Conservation (phyloP, 2,113 vertebrate genomes). For the Naja naja region DNA sequence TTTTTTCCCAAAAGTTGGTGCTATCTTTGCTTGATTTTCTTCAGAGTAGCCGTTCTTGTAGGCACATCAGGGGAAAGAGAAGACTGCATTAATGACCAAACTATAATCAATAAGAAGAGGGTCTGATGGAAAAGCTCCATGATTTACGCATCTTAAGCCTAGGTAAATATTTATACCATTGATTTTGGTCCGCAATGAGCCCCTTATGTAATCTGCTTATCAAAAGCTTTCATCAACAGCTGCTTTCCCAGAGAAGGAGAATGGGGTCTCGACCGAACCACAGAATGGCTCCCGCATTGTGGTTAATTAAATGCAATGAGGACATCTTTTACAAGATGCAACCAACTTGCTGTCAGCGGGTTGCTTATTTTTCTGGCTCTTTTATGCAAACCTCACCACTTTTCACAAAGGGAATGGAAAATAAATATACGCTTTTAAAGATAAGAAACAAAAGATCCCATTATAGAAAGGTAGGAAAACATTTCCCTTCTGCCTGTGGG, state of each 20-base stretch:
- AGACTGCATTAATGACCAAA: constrained; percentile 28
- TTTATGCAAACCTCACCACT: neutral
- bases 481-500: no score
- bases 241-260: constrained; percentile 19
- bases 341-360: constrained; percentile 22
- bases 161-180: constrained; percentile 67
- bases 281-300: neutral
- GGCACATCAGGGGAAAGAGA: neutral
- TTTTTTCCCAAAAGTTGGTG: no score
- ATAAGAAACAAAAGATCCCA: neutral
- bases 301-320: constrained; percentile 31
- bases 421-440: neutral
- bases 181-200: constrained; percentile 47
- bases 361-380: neutral
- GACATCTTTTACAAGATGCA: neutral
- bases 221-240: constrained; percentile 17
- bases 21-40: neutral
- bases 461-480: no score
- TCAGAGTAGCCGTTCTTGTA: neutral
- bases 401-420: neutral
- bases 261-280: constrained; percentile 29
- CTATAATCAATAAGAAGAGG: constrained; percentile 42
- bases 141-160: constrained; percentile 54
- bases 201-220: constrained; percentile 33
- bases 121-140: constrained; percentile 50